Evolutionary conservation across 2,797 vertebrate genomes (phyloP).

Genomic region (Avahi laniger): DNA sequence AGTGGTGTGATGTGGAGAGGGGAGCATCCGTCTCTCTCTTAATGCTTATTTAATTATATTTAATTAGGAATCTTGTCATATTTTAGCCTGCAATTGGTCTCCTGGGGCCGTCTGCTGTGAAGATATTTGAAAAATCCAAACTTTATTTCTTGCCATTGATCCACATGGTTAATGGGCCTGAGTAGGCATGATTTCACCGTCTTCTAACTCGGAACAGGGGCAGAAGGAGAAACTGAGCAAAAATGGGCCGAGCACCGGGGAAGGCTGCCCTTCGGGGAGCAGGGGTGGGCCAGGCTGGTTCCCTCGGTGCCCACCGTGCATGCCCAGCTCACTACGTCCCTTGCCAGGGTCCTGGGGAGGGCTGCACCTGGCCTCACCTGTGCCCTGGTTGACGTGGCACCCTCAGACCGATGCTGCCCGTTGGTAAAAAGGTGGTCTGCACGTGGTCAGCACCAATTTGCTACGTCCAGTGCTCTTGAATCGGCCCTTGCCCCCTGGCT

Average conservation of each 20-base stretch:
- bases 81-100: slow-evolving; percentile 78
- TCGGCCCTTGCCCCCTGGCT: neutral
- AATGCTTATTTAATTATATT: slow-evolving; percentile 75
- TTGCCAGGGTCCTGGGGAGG: neutral
- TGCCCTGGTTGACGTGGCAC: neutral
- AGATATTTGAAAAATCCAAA: slow-evolving; percentile 72
- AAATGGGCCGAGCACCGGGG: rapidly evolving
- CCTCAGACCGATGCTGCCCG: neutral
- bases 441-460: rapidly evolving
- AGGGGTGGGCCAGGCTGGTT: too few species aligned
- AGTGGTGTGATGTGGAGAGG: neutral
- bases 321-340: neutral
- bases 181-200: slow-evolving; percentile 49
- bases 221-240: neutral
- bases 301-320: rapidly evolving
- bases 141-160: slow-evolving; percentile 75
- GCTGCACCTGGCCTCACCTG: neutral
- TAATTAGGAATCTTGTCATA: slow-evolving; percentile 81
- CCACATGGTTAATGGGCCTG: slow-evolving; percentile 52
- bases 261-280: neutral
- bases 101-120: slow-evolving; percentile 64
- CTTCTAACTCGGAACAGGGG: neutral
- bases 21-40: neutral
- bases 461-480: rapidly evolving
- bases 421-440: too few species aligned